Percentiles rank a stretch among this genome's conserved stretches.
Evolutionary conservation across 2,888 invertebrate genomes (phyloP).

Genomic region (Oligia fasciuncula): DNA sequence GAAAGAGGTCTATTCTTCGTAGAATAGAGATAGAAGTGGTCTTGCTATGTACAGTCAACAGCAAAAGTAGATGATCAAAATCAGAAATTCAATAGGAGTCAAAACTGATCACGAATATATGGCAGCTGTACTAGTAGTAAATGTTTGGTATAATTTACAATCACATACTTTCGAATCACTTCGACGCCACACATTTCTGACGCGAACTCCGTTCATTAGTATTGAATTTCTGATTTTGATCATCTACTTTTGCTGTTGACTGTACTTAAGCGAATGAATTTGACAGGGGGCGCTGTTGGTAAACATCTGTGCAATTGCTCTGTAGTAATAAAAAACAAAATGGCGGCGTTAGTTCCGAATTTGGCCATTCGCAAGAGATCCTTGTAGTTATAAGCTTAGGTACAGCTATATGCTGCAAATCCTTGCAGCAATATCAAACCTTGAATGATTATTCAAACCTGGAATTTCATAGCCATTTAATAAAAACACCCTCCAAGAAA

Average conservation of each 20-base stretch:
- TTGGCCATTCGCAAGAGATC: too few relatives aligned
- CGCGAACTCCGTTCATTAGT: too few relatives aligned
- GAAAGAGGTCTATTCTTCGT: not conserved
- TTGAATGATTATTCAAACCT: slow-evolving; percentile 7
- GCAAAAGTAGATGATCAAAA: too few relatives aligned
- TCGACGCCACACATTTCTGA: too few relatives aligned
- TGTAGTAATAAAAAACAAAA: not conserved
- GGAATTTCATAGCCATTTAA: not conserved
- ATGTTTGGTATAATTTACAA: too few relatives aligned
- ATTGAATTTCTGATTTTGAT: too few relatives aligned
- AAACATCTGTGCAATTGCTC: not conserved
- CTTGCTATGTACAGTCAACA: too few relatives aligned
- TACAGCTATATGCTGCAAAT: not conserved
- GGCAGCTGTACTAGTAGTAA: too few relatives aligned
- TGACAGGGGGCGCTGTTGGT: not conserved
- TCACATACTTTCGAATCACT: too few relatives aligned
- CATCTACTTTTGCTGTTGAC: too few relatives aligned
- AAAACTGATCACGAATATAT: too few relatives aligned
- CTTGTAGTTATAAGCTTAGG: not conserved
- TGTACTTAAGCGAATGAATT: not conserved
- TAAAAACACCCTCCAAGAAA: not conserved
- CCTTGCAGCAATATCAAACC: not conserved
- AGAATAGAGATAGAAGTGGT: not conserved
- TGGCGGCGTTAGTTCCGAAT: not conserved
- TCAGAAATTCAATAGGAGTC: too few relatives aligned